These are phyloP conservation scores for Hyperopisus bebe DNA, from an alignment of 2,113 vertebrate genomes.

Conservation along the genomic window DNA sequence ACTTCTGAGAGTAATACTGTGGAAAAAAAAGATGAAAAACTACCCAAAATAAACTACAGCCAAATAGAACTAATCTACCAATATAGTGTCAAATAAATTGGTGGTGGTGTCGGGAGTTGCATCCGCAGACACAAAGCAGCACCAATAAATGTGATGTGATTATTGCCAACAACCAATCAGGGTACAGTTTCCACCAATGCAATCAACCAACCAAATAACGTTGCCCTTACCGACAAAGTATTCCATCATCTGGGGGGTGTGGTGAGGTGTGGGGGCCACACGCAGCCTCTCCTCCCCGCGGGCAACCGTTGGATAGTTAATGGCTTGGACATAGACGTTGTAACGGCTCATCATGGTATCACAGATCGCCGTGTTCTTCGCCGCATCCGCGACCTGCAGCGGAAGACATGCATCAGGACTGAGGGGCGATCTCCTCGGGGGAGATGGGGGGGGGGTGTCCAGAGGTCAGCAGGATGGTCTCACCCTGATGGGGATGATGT, in stretches of 20 bases:
- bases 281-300: slow-evolving; percentile 87
- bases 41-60: neutral
- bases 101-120: neutral
- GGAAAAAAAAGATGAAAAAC: neutral
- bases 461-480: slow-evolving; percentile 14
- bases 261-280: slow-evolving; percentile 90
- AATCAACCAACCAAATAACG: neutral
- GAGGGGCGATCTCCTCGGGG: neutral
- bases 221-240: slow-evolving; percentile 80
- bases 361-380: slow-evolving; percentile 86
- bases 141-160: neutral
- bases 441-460: neutral
- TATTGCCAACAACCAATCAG: neutral
- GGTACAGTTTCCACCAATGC: neutral
- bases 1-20: neutral
- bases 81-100: neutral
- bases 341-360: slow-evolving; percentile 86
- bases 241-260: slow-evolving; percentile 94
- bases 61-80: neutral
- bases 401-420: neutral
- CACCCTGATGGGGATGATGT: slow-evolving; percentile 93
- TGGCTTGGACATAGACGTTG: slow-evolving; percentile 94
- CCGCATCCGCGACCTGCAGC: slow-evolving; percentile 79
- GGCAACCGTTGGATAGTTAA: slow-evolving; percentile 91
- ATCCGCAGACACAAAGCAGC: neutral